Conservation (phyloP, 2,888 invertebrate genomes). For the Hyposoter didymator region DNA sequence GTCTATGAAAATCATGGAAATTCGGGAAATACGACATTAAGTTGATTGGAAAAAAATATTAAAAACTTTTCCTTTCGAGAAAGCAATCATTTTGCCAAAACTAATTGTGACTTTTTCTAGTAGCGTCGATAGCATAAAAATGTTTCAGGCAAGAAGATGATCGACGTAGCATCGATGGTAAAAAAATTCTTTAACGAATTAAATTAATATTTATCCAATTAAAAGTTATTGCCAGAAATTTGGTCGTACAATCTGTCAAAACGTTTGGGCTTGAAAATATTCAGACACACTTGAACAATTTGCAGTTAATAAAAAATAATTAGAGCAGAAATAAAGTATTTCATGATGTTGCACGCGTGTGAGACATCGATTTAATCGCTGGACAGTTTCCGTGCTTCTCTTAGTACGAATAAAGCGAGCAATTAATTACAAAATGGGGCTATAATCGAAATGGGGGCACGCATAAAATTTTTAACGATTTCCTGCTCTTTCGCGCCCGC, state of each 20-base stretch:
- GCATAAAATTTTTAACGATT: conserved; percentile 18
- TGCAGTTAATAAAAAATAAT: background rate
- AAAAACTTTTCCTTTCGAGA: no score
- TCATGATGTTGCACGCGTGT: background rate
- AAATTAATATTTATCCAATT: no score
- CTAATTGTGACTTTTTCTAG: no score
- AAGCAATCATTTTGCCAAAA: no score
- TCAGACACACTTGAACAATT: background rate
- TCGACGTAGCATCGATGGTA: background rate
- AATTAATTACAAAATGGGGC: conserved; percentile 14
- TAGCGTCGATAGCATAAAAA: no score
- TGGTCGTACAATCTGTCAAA: background rate
- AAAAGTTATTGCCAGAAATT: background rate
- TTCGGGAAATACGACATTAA: no score
- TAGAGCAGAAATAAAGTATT: background rate
- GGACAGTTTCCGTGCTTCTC: background rate
- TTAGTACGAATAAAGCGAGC: background rate
- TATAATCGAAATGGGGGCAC: conserved; percentile 25
- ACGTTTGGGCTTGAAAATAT: background rate
- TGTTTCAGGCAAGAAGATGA: no score
- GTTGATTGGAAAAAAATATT: no score
- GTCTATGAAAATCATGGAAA: no score
- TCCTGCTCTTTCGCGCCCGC: conserved; percentile 3
- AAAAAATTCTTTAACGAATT: background rate
- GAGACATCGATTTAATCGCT: background rate